Evolutionary conservation across 2,113 vertebrate species (phyloP), one percentile per base, ranked within the genome.

Genomic region (Chauna torquata): DNA sequence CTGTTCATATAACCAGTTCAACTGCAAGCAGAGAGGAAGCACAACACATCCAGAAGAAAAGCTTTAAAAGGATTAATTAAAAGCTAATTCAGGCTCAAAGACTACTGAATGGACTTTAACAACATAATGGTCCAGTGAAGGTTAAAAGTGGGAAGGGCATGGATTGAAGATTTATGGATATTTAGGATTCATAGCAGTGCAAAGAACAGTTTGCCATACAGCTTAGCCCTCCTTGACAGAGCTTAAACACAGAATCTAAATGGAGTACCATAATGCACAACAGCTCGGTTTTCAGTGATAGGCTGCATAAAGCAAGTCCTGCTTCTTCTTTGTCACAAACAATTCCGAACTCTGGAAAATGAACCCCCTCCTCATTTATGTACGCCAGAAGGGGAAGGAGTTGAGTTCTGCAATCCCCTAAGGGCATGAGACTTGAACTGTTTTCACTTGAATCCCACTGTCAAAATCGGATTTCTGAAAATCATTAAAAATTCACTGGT

Each of bases 261-360:
- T 2, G 42, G 47, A 75, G 42, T 10, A 54, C 42, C 17, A 0
- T 28, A 77, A 44, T 0, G 1, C 7, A 32, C 8, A 40, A 36
- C 25, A 49, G 22, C 77, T 50, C 5, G 0, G 30, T 57, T 61
- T 87, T 50, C 75, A 87, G 44, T 0, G 0, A 40, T 18, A 55
- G 0, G 3, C 19, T 55, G 36, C 27, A 4, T 40, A 55, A n/a
- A 78, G 2, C 0, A 3, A 89, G 24, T 57, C 47, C 30, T 72
- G 23, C 6, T 57, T 86, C 59, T 77, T 28, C 38, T 68, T 42
- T 44, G 50, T 61, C 71, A 74, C 36, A 45, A 69, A 40, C 18
- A 85, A 70, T 38, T 57, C 12, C 34, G 25, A 78, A 24, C 6
- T 17, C 16, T 11, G 42, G 61, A 57, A 80, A 90, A 72, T 12